Evolutionary conservation across 2,113 vertebrate species (phyloP).

Genomic region (Myotis lucifugus): DNA sequence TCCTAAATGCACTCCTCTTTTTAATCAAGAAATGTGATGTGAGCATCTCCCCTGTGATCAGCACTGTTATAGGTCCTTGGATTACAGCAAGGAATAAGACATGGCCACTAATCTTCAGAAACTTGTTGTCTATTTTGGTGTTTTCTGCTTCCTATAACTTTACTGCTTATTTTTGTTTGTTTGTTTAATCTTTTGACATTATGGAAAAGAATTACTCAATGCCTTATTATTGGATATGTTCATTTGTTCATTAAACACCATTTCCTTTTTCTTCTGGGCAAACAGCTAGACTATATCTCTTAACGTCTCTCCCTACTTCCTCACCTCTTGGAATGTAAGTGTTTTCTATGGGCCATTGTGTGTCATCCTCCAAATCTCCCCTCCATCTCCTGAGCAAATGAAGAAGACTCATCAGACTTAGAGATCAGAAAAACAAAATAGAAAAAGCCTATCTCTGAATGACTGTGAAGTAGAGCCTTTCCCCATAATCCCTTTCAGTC

Average conservation of each 20-base stretch:
- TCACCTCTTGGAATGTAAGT: not conserved
- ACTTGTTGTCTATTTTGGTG: not conserved
- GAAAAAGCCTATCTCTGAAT: not conserved
- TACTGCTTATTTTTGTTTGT: not conserved
- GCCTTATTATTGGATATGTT: not conserved
- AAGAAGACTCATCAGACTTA: not conserved
- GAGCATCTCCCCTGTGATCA: not conserved
- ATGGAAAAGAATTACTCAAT: not conserved
- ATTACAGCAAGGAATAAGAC: not conserved
- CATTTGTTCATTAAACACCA: not conserved
- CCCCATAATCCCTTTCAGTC: not conserved
- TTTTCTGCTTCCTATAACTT: not conserved
- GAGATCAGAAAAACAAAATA: not conserved
- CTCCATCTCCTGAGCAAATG: not conserved
- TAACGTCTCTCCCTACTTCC: not conserved
- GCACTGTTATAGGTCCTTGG: not conserved
- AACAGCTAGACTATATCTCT: not conserved
- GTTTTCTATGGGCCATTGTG: not conserved
- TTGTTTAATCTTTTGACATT: not conserved
- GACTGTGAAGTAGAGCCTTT: not conserved
- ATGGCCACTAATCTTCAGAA: slow-evolving; percentile 13
- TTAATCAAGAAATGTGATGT: slow-evolving; percentile 31
- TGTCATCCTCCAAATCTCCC: not conserved
- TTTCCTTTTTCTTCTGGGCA: not conserved
- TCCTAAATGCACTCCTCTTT: not conserved